Percentiles rank a stretch among this genome's conserved stretches.
phyloP scores from a whole-genome alignment of 2,888 invertebrate species.

The Prosopocoilus inquinatus region DNA sequence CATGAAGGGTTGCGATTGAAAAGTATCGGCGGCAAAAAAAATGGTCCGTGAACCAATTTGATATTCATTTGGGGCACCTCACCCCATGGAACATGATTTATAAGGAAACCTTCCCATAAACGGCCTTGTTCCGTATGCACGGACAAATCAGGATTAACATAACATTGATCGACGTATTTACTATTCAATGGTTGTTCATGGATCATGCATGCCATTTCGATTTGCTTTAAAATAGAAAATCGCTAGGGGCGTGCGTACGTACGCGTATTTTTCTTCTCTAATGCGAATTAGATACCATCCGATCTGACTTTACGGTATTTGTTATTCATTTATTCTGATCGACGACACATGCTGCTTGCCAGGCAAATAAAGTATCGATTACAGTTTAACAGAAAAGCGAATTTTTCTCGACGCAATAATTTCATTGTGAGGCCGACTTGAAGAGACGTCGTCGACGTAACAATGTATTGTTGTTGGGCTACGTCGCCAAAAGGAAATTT shows the following conservation, averaged over 20 bases:
- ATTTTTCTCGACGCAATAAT: constrained; percentile 12
- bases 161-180: constrained; percentile 47
- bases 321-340: constrained; percentile 42
- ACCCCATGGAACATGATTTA: constrained; percentile 45
- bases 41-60: constrained; percentile 39
- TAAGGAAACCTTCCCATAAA: constrained; percentile 47
- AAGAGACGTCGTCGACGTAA: constrained; percentile 14
- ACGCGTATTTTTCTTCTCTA: constrained; percentile 37
- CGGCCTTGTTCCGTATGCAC: constrained; percentile 40
- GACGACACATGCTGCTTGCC: constrained; percentile 33
- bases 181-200: constrained; percentile 20
- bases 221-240: constrained; percentile 41
- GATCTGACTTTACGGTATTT: constrained; percentile 40
- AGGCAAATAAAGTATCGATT: constrained; percentile 38
- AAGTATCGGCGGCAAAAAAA: constrained; percentile 16
- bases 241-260: constrained; percentile 42
- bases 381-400: constrained; percentile 30
- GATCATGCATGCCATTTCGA: constrained; percentile 41
- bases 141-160: constrained; percentile 48
- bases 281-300: constrained; percentile 40
- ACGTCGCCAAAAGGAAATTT: constrained; percentile 14
- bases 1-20: constrained; percentile 18
- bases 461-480: constrained; percentile 15
- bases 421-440: constrained; percentile 13
- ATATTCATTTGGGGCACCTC: constrained; percentile 47